Percentiles rank a stretch among this genome's conserved stretches.
These are phyloP conservation scores for Lithobates sylvaticus DNA, from an alignment of 2,797 vertebrate genomes.

Conservation along the genomic window DNA sequence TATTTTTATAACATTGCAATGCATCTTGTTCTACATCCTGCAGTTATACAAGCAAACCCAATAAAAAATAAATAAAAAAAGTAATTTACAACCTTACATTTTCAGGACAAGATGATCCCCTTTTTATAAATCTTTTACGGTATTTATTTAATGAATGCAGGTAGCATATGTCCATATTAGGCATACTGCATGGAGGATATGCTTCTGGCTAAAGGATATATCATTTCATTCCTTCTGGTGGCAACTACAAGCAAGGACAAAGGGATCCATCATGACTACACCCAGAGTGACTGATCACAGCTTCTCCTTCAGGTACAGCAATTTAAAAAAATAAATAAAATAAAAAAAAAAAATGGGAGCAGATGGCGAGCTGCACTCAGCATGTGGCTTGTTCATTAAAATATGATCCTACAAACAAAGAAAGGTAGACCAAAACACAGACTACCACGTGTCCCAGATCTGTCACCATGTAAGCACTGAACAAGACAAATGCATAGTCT, in stretches of 20 bases:
- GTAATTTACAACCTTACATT: too few relatives aligned
- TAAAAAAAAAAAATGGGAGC: neutral
- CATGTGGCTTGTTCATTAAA: slow-evolving; percentile 25
- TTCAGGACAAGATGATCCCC: too few relatives aligned
- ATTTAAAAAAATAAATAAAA: neutral
- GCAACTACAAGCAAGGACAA: slow-evolving; percentile 34
- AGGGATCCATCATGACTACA: neutral
- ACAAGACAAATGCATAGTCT: slow-evolving; percentile 7
- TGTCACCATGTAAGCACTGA: neutral
- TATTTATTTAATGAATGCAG: neutral
- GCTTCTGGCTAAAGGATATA: neutral
- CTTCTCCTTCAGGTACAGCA: slow-evolving; percentile 17
- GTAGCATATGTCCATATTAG: neutral
- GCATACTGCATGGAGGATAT: neutral
- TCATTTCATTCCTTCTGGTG: slow-evolving; percentile 11
- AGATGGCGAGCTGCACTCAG: slow-evolving; percentile 30
- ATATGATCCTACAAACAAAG: slow-evolving; percentile 20
- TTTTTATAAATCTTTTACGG: too few relatives aligned
- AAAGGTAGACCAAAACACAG: slow-evolving; percentile 9
- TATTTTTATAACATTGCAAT: too few relatives aligned
- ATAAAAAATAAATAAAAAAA: too few relatives aligned
- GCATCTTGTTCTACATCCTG: too few relatives aligned
- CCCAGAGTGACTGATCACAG: slow-evolving; percentile 20
- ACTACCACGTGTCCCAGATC: slow-evolving; percentile 6
- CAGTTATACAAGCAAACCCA: too few relatives aligned